phyloP scores from a whole-genome alignment of 2,113 vertebrate genomes.

The Cromileptes altivelis region DNA sequence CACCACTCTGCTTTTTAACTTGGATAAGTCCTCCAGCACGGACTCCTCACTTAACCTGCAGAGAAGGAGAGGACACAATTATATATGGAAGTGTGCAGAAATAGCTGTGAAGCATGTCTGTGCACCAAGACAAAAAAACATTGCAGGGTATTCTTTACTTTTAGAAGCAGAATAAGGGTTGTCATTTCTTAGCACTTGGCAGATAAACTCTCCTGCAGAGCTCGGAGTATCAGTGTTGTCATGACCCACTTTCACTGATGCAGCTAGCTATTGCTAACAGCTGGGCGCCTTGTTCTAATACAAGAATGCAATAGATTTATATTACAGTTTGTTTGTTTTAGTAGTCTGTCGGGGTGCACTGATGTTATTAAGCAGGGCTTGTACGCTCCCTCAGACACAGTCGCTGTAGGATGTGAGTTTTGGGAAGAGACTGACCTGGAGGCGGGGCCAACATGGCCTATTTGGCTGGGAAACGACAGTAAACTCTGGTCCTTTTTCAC shows the following conservation, averaged over 20 bases:
- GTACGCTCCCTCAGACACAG: conserved; percentile 23
- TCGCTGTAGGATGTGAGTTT: conserved; percentile 42
- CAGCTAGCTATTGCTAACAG: conserved; percentile 41
- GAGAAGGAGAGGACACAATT: conserved; percentile 3
- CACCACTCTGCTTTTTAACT: conserved; percentile 81
- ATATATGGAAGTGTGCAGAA: not conserved
- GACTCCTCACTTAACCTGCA: conserved; percentile 85
- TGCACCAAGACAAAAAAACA: too few relatives aligned
- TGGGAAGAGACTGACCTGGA: conserved; percentile 81
- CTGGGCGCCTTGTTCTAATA: conserved; percentile 13
- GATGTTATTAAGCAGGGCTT: conserved; percentile 19
- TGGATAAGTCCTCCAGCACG: conserved; percentile 83
- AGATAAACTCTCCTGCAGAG: conserved; percentile 32
- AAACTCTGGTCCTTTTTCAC: conserved; percentile 87
- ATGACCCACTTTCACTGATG: conserved; percentile 52
- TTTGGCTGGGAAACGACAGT: conserved; percentile 86
- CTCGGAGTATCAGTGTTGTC: conserved; percentile 18
- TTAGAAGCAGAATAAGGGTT: not conserved
- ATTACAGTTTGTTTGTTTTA: conserved; percentile 20
- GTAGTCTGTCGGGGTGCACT: conserved; percentile 1
- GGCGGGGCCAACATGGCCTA: conserved; percentile 84
- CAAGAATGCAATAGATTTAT: conserved; percentile 19
- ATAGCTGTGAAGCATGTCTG: not conserved
- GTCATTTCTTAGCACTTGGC: conserved; percentile 1
- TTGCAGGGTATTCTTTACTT: not conserved